phyloP scores from a whole-genome alignment of 2,113 vertebrate genomes.

The Pachyramphus minor region DNA sequence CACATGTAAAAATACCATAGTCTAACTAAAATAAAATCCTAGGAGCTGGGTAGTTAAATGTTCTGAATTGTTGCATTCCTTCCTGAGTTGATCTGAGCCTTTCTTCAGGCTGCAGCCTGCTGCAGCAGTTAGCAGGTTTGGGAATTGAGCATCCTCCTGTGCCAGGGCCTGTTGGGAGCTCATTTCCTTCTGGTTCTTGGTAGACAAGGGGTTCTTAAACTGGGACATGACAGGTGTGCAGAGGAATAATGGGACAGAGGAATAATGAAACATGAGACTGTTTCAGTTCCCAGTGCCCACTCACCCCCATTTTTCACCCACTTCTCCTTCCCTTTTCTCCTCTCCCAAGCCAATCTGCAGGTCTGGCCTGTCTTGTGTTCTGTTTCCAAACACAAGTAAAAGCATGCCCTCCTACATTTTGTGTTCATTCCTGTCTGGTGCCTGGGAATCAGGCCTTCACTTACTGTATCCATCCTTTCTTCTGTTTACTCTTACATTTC shows the following conservation, averaged over 20 bases:
- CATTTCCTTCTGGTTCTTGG: neutral
- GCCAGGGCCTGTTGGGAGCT: neutral
- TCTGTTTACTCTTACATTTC: neutral
- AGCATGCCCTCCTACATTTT: neutral
- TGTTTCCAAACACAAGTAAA: neutral
- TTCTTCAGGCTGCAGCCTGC: neutral
- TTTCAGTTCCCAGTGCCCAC: neutral
- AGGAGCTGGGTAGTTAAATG: neutral
- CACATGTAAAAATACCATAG: neutral
- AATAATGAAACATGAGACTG: neutral
- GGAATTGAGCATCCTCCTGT: neutral
- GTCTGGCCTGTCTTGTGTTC: neutral
- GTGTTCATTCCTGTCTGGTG: neutral
- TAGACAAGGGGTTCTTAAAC: neutral
- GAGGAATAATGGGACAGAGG: neutral
- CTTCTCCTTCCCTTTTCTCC: neutral
- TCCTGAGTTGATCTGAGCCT: neutral
- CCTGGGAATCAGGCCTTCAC: neutral
- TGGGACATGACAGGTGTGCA: neutral
- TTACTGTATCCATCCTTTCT: neutral
- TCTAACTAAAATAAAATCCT: neutral
- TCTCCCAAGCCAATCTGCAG: neutral
- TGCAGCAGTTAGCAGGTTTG: neutral
- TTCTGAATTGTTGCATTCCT: neutral
- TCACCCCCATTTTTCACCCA: rapidly evolving